Conservation (phyloP, 2,888 invertebrate species). For the Tridacna gigas region DNA sequence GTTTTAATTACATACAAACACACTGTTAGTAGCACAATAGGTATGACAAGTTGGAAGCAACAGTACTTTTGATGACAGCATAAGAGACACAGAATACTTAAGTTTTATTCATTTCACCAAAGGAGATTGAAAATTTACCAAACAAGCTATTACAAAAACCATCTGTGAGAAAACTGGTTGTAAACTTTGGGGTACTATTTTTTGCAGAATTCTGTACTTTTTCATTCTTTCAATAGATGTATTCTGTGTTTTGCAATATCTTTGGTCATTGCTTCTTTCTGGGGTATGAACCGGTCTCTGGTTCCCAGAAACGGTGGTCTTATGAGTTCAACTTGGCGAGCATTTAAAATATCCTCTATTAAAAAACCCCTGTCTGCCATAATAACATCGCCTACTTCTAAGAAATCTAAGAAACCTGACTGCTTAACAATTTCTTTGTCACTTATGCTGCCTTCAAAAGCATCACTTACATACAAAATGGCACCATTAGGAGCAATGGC, state of each 20-base stretch:
- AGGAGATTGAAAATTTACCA: too few species aligned
- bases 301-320: background rate
- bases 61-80: too few species aligned
- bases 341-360: too few species aligned
- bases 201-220: background rate
- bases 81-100: too few species aligned
- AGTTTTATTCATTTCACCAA: too few species aligned
- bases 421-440: background rate
- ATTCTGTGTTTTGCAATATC: slow-evolving; percentile 13
- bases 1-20: too few species aligned
- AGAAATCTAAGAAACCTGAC: background rate
- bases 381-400: background rate
- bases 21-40: too few species aligned
- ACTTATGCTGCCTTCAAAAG: background rate
- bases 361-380: background rate
- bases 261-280: slow-evolving; percentile 8
- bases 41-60: too few species aligned
- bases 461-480: slow-evolving; percentile 6
- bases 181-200: slow-evolving; percentile 2
- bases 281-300: background rate
- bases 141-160: slow-evolving; percentile 15
- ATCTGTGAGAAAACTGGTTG: slow-evolving; percentile 13
- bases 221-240: slow-evolving; percentile 11
- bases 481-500: slow-evolving; percentile 18
- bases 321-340: background rate